These are phyloP conservation scores for Heliothis virescens DNA, from an alignment of 1,140 invertebrate species.

Conservation along the genomic window DNA sequence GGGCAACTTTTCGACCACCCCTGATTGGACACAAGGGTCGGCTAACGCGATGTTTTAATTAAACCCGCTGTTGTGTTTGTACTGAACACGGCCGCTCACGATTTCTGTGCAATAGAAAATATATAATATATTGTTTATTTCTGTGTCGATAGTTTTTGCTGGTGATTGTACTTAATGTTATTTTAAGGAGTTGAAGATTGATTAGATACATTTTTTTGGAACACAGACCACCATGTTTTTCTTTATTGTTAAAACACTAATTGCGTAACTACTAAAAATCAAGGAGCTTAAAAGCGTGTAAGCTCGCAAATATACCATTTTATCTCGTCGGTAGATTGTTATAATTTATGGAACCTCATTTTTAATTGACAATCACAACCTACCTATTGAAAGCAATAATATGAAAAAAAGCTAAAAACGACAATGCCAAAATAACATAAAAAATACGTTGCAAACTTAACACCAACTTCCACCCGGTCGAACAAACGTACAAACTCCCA, in stretches of 20 bases:
- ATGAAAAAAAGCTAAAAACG: neutral
- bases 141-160: slow-evolving; percentile 11
- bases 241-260: neutral
- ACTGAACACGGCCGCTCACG: slow-evolving; percentile 30
- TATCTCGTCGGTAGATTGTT: too few relatives aligned
- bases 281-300: too few relatives aligned
- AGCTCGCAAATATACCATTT: too few relatives aligned
- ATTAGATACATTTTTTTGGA: neutral
- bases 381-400: neutral
- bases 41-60: slow-evolving; percentile 48
- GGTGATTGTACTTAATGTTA: slow-evolving; percentile 17
- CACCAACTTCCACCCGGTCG: neutral
- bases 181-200: neutral
- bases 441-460: neutral
- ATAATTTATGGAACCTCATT: too few relatives aligned
- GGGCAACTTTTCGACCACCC: slow-evolving; percentile 52
- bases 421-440: neutral
- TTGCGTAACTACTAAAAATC: too few relatives aligned
- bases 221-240: neutral
- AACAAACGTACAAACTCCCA: neutral
- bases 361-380: neutral
- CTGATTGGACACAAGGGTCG: slow-evolving; percentile 46
- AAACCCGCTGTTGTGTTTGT: slow-evolving; percentile 35
- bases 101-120: slow-evolving; percentile 37
- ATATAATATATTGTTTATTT: slow-evolving; percentile 13